Evolutionary conservation across 2,888 invertebrate genomes (phyloP), one percentile per base, ranked within the genome.

Genomic region (Dysmachus trigonus): DNA sequence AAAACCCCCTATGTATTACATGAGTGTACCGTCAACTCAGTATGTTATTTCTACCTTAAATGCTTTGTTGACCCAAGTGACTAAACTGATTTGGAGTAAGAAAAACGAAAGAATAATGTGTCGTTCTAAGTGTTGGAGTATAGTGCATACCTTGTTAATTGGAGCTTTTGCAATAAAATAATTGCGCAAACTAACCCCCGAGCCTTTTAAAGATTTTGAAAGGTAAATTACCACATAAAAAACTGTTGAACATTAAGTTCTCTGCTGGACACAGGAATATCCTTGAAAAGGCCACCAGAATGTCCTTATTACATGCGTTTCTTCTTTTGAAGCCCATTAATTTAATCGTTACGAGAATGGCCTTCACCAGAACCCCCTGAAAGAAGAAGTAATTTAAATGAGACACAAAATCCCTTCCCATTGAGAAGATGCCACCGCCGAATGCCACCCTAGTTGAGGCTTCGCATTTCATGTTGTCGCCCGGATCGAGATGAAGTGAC

Each of bases 361-460:
- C 83, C 83, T 83, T 83, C 72, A 6, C 53, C 33, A n/a, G 31
- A 31, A 73, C 22, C 31, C 33, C 31, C 22, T 33, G 10, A 73
- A 73, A 31, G 33, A 62, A 53, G 30, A 53, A 53, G 31, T 53
- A 53, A 31, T 81, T 35, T 33, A 53, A 53, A 33, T 41, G 41
- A 72, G 72, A 72, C 13, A 83, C 35, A 72, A 83, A n/a, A 38
- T 83, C 71, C 71, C 83, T 38, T 15, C 27, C 38, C 71, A 83
- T 72, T 72, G 71, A 72, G n/a, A 38, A 18, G 27, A 62, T 62
- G 38, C 77, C 41, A 77, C 35, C 77, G 71, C 31, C 18, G 8
- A 72, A 72, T 72, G 83, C 83, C 83, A 83, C 83, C 83, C 83
- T 83, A 38, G 72, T 83, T 38, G 72, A 83, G 31, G 62, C 22